These are phyloP conservation scores for Ranitomeya variabilis DNA, from an alignment of 2,113 vertebrate species.

Conservation along the genomic window DNA sequence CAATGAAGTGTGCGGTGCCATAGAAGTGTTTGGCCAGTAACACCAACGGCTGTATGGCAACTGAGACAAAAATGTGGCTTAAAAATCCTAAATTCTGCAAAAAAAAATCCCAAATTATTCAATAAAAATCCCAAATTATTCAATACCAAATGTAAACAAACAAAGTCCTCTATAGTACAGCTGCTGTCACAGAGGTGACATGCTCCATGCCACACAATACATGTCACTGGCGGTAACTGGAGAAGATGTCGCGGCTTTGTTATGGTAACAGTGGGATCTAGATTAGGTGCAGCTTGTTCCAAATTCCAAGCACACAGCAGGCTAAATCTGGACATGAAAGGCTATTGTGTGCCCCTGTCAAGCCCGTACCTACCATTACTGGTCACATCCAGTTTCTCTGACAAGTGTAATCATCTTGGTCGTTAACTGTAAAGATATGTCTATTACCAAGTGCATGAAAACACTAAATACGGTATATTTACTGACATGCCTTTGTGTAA, in stretches of 20 bases:
- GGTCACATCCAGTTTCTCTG: constrained; percentile 1
- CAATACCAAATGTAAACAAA: no score
- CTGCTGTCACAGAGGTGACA: background rate
- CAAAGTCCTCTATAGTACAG: background rate
- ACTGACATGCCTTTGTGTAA: background rate
- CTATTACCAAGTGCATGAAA: background rate
- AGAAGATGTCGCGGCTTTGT: background rate
- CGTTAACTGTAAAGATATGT: background rate
- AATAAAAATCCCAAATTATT: no score
- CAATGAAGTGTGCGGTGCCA: no score
- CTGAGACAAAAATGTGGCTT: no score
- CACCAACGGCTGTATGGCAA: no score
- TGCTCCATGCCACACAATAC: background rate
- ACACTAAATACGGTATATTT: background rate
- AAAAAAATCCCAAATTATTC: no score
- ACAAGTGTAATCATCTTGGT: background rate
- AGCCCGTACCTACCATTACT: background rate
- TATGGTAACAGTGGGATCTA: constrained; percentile 7
- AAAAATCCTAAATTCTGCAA: no score
- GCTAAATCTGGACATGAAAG: background rate
- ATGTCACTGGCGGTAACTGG: background rate
- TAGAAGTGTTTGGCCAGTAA: no score
- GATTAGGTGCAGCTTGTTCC: background rate
- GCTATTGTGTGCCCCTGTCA: background rate
- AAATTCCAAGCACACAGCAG: background rate